Percentiles rank a stretch among this genome's conserved stretches.
These are phyloP conservation scores for Patella depressa DNA, from an alignment of 2,888 invertebrate genomes.

Conservation along the genomic window DNA sequence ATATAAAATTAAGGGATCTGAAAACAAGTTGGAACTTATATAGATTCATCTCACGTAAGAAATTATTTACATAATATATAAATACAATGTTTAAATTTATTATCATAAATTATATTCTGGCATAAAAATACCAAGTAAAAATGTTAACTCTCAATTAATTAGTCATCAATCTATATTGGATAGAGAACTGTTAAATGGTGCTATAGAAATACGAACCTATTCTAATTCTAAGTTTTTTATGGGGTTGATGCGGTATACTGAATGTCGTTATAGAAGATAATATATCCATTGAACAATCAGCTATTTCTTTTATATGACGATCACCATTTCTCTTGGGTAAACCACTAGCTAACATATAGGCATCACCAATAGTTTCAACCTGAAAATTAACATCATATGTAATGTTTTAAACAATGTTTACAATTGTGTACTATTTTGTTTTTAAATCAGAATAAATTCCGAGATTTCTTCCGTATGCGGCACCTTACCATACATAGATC, in stretches of 20 bases:
- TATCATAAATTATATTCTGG: no score
- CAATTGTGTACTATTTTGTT: background rate
- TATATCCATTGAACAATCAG: conserved; percentile 58
- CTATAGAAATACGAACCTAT: conserved; percentile 41
- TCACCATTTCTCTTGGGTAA: conserved; percentile 59
- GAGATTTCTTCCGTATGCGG: background rate
- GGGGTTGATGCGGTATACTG: conserved; percentile 59
- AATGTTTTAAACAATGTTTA: no score
- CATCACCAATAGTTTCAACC: conserved; percentile 66
- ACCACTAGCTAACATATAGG: conserved; percentile 64
- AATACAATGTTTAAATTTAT: no score
- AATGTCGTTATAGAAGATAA: conserved; percentile 57
- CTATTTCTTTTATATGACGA: conserved; percentile 56
- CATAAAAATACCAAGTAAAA: no score
- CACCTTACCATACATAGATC: no score
- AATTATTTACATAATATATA: no score
- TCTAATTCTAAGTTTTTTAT: conserved; percentile 52
- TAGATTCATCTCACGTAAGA: no score
- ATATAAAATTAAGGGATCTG: no score
- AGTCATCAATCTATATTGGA: no score
- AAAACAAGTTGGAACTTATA: no score
- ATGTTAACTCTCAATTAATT: no score
- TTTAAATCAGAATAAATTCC: background rate
- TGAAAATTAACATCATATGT: conserved; percentile 23
- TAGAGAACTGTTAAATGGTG: no score